These are phyloP conservation scores for Leucopsar rothschildi DNA, from an alignment of 2,113 vertebrate genomes.

Conservation along the genomic window DNA sequence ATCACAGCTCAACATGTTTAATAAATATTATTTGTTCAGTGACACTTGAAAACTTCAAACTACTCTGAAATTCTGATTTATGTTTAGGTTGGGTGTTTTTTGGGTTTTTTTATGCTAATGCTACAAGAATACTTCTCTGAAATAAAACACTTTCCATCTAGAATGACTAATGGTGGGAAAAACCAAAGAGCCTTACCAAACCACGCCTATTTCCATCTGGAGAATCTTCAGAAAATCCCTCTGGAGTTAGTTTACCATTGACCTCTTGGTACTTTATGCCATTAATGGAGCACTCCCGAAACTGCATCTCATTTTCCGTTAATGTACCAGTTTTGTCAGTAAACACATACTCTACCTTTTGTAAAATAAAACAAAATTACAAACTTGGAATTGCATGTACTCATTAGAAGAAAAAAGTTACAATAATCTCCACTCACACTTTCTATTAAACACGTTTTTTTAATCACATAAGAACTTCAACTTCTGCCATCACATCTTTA, in stretches of 20 bases:
- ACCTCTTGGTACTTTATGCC: constrained; percentile 94
- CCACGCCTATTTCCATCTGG: constrained; percentile 75
- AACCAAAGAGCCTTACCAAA: constrained; percentile 72
- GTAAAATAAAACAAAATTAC: neutral
- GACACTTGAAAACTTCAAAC: neutral
- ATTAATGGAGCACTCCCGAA: constrained; percentile 94
- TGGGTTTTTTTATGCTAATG: neutral
- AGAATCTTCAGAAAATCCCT: constrained; percentile 87
- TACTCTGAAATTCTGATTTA: neutral
- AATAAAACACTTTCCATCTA: neutral
- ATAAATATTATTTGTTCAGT: neutral
- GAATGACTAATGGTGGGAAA: rapidly evolving
- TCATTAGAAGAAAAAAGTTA: neutral
- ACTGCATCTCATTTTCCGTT: constrained; percentile 99
- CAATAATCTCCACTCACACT: neutral
- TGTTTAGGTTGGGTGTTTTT: neutral
- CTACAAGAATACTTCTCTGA: neutral
- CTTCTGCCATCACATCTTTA: neutral
- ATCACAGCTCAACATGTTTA: neutral
- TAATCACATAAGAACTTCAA: neutral
- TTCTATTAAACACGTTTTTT: neutral
- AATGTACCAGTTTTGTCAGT: constrained; percentile 97
- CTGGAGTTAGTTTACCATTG: constrained; percentile 87
- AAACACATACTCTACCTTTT: constrained; percentile 95
- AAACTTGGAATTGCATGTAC: neutral